Evolutionary conservation across 2,888 invertebrate genomes (phyloP).

Genomic region (Minunthozetes semirufus): DNA sequence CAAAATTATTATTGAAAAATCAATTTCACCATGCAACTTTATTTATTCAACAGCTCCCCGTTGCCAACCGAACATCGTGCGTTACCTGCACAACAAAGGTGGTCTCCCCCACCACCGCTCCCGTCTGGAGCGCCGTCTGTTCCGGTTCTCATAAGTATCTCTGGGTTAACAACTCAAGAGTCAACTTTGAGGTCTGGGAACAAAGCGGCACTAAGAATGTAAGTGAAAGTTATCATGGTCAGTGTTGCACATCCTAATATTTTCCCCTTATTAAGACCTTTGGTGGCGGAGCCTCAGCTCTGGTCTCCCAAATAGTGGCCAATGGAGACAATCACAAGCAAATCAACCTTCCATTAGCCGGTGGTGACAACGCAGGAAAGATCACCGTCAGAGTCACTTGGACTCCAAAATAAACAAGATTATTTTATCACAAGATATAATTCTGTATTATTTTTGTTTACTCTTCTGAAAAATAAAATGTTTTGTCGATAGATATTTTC

Average conservation of each 20-base stretch:
- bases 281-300: conserved; percentile 24
- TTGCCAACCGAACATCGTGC: conserved; percentile 4
- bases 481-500: too few species aligned
- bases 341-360: conserved; percentile 21
- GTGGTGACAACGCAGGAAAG: conserved; percentile 12
- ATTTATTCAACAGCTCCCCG: conserved; percentile 28
- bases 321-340: conserved; percentile 22
- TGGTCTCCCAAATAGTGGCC: conserved; percentile 6
- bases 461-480: too few species aligned
- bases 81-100: conserved; percentile 4
- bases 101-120: background rate
- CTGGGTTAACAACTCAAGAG: conserved; percentile 6
- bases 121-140: conserved; percentile 21
- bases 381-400: conserved; percentile 23
- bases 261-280: background rate
- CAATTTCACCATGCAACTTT: too few species aligned
- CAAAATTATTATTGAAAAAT: background rate
- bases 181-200: conserved; percentile 31
- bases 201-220: background rate
- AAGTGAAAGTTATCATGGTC: too few species aligned
- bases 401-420: conserved; percentile 7
- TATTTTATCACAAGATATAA: too few species aligned
- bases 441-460: too few species aligned
- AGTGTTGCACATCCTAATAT: too few species aligned
- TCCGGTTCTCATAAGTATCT: conserved; percentile 1